Evolutionary conservation across 2,888 invertebrate genomes (phyloP).

Genomic region (Zaprionus lineosus): DNA sequence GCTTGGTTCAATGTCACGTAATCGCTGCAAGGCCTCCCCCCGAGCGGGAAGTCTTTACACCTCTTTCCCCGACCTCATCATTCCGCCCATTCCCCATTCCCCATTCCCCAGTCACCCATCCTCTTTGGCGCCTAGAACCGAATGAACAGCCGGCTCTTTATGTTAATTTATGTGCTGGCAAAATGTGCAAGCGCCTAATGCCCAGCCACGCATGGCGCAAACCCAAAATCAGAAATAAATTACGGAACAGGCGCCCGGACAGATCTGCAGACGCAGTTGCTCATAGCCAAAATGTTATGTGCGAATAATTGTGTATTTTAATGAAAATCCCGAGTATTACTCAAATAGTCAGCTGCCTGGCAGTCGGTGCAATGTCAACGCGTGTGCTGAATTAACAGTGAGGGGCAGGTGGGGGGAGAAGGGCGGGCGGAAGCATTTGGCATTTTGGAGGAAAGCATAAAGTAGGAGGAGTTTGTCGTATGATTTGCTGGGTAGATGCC

Average conservation of each 20-base stretch:
- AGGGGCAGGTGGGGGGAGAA: neutral
- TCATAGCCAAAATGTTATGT: constrained; percentile 53
- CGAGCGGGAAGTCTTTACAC: constrained; percentile 12
- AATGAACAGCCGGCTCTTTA: constrained; percentile 54
- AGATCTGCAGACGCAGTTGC: constrained; percentile 55
- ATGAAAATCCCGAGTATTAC: constrained; percentile 74
- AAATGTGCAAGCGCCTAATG: constrained; percentile 75
- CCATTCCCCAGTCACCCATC: constrained; percentile 20
- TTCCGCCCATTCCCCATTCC: neutral
- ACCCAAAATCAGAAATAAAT: constrained; percentile 72
- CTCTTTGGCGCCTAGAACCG: too few relatives aligned
- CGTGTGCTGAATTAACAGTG: constrained; percentile 44
- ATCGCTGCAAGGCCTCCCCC: constrained; percentile 58
- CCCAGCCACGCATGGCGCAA: constrained; percentile 70
- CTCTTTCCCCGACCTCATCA: neutral
- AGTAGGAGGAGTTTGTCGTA: too few relatives aligned
- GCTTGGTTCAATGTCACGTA: constrained; percentile 71
- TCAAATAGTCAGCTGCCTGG: constrained; percentile 66
- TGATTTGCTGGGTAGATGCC: too few relatives aligned
- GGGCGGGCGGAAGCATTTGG: too few relatives aligned
- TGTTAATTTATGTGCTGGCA: constrained; percentile 76
- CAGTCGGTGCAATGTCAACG: constrained; percentile 63
- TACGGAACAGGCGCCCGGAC: constrained; percentile 31
- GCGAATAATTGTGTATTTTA: constrained; percentile 72
- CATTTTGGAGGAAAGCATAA: too few relatives aligned